phyloP scores from a whole-genome alignment of 2,797 vertebrate species.

The Oryzias dopingdopingensis region DNA sequence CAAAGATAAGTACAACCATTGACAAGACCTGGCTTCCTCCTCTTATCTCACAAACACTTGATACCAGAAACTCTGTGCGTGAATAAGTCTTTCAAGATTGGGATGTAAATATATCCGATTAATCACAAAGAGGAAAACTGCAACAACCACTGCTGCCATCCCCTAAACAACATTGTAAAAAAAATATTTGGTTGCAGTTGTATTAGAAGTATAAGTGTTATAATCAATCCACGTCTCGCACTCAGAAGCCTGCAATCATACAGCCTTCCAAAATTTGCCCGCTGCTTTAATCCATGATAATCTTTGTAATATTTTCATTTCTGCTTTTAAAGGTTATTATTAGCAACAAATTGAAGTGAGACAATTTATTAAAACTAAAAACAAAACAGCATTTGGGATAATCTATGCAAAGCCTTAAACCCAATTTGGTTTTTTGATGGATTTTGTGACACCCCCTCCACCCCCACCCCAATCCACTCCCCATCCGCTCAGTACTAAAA shows the following conservation, averaged over 20 bases:
- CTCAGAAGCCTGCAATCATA: constrained; percentile 49
- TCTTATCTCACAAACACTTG: constrained; percentile 81
- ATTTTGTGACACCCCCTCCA: constrained; percentile 85
- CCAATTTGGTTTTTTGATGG: constrained; percentile 83
- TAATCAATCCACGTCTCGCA: constrained; percentile 43
- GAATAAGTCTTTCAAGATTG: constrained; percentile 82
- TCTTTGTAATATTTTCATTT: constrained; percentile 91
- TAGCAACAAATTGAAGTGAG: constrained; percentile 85
- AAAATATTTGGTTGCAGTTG: constrained; percentile 68
- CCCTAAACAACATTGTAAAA: constrained; percentile 69
- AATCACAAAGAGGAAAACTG: constrained; percentile 76
- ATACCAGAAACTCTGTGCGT: constrained; percentile 77
- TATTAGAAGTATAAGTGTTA: constrained; percentile 50
- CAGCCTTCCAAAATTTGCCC: constrained; percentile 45
- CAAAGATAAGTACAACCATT: constrained; percentile 81
- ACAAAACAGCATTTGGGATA: constrained; percentile 80
- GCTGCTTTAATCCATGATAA: constrained; percentile 82
- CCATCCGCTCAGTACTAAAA: constrained; percentile 77
- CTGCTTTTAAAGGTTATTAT: constrained; percentile 86
- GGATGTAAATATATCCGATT: constrained; percentile 82
- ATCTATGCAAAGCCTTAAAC: constrained; percentile 84
- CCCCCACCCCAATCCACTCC: constrained; percentile 42
- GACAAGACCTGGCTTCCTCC: constrained; percentile 82
- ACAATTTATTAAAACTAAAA: constrained; percentile 72
- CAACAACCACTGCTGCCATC: constrained; percentile 61